Conservation (phyloP, 1,140 invertebrate genomes). For the Nasonia giraulti region DNA sequence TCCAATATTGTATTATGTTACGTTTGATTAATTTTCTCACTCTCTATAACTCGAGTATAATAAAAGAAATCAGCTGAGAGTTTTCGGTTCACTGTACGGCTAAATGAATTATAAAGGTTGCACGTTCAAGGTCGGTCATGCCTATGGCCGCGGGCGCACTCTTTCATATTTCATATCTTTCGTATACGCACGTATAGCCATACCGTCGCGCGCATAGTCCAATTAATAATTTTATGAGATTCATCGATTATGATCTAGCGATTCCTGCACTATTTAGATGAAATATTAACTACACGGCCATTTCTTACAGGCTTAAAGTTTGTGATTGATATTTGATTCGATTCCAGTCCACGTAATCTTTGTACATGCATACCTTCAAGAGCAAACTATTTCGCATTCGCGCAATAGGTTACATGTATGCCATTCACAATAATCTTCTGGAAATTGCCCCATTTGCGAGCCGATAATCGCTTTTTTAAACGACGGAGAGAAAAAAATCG, state of each 20-base stretch:
- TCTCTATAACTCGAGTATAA: neutral
- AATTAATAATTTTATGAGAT: slow-evolving; percentile 22
- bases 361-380: no score
- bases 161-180: neutral
- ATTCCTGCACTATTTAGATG: neutral
- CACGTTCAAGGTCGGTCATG: slow-evolving; percentile 20
- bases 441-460: slow-evolving; percentile 14
- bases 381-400: neutral
- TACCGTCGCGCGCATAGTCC: neutral
- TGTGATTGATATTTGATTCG: no score
- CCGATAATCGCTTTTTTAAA: neutral
- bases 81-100: neutral
- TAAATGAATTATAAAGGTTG: slow-evolving; percentile 21
- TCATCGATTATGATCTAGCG: neutral
- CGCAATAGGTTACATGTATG: neutral
- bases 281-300: neutral
- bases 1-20: neutral
- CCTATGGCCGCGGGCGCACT: neutral
- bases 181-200: neutral
- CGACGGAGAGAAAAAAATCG: neutral
- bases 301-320: neutral
- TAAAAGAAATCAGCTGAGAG: neutral
- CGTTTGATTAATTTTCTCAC: neutral
- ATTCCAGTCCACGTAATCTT: no score
- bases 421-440: neutral